Percentiles rank a stretch among this genome's conserved stretches.
phyloP scores from a whole-genome alignment of 2,797 vertebrate genomes.

The Nothura maculosa region DNA sequence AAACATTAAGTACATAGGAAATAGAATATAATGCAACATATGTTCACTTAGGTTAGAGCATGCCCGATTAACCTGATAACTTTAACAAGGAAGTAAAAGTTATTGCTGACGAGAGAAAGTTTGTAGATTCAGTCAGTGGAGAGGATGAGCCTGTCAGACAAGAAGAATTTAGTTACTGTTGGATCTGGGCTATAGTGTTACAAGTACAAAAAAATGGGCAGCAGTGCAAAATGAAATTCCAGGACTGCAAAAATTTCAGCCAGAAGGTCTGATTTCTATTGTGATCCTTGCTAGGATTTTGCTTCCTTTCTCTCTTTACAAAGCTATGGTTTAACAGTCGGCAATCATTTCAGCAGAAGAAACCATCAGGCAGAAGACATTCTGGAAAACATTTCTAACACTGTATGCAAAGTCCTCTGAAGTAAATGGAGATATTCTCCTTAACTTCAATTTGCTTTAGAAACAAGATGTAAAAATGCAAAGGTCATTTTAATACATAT shows the following conservation, averaged over 20 bases:
- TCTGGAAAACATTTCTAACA: not conserved
- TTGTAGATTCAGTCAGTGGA: not conserved
- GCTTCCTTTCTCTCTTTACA: not conserved
- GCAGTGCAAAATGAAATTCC: not conserved
- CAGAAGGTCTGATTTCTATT: not conserved
- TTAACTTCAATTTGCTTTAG: not conserved
- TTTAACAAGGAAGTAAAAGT: not conserved
- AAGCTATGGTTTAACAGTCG: not conserved
- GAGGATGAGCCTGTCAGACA: not conserved
- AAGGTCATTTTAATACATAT: constrained; percentile 17
- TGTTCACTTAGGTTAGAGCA: not conserved
- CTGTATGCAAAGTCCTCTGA: not conserved
- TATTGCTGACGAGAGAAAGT: not conserved
- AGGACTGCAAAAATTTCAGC: not conserved
- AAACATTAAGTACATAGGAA: not conserved
- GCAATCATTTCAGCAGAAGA: not conserved
- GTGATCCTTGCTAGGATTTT: not conserved
- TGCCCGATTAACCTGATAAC: not conserved
- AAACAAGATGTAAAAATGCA: not conserved
- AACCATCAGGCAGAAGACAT: not conserved
- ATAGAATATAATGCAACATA: not conserved
- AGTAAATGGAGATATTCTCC: not conserved
- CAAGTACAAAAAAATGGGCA: not conserved
- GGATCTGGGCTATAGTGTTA: not conserved
- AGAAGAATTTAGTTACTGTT: not conserved